Evolutionary conservation across 2,888 invertebrate genomes (phyloP).

Genomic region (Onchidella celtica): DNA sequence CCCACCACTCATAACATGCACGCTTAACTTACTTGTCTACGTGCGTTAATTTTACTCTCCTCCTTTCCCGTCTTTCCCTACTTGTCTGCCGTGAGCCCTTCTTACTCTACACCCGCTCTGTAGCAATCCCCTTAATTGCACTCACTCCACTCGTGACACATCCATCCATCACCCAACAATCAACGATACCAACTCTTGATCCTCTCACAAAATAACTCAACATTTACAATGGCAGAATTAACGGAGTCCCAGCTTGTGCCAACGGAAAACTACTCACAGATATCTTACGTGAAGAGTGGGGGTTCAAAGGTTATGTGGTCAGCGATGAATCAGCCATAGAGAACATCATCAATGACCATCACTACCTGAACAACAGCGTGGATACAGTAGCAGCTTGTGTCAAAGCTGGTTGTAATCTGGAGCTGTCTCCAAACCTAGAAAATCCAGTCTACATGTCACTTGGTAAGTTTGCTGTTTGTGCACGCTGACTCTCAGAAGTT

Average conservation of each 20-base stretch:
- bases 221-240: conserved; percentile 52
- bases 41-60: too few species aligned
- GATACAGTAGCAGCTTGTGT: conserved; percentile 67
- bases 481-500: too few species aligned
- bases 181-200: too few species aligned
- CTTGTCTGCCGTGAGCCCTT: too few species aligned
- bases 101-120: too few species aligned
- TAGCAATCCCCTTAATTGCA: background rate
- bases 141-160: background rate
- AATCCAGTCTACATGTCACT: conserved; percentile 40
- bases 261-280: conserved; percentile 72
- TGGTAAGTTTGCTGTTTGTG: conserved; percentile 26
- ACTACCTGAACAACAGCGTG: conserved; percentile 66
- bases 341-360: conserved; percentile 65
- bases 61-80: too few species aligned
- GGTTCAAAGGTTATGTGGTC: conserved; percentile 76
- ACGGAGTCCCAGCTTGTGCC: conserved; percentile 77
- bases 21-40: too few species aligned
- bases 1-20: too few species aligned
- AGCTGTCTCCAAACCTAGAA: conserved; percentile 57
- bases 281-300: conserved; percentile 71
- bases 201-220: background rate
- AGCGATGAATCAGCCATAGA: conserved; percentile 76
- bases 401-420: conserved; percentile 70
- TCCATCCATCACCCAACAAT: background rate